Conservation (phyloP, 2,113 vertebrate genomes). For the Xyliphius kryptos region DNA sequence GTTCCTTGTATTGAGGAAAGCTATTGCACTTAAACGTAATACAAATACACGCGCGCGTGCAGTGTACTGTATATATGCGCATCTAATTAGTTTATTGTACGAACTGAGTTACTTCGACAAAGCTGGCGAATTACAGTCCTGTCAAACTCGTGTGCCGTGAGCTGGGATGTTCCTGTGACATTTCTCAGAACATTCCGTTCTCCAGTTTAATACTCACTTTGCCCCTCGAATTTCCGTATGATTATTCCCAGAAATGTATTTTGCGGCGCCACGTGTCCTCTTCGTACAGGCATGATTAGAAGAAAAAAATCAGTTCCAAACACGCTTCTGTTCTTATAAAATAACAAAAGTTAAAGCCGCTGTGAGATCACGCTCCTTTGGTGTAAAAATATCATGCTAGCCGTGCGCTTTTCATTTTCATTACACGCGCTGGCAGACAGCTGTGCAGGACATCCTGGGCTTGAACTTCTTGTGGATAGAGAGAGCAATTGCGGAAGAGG, state of each 20-base stretch:
- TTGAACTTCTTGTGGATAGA: slow-evolving; percentile 54
- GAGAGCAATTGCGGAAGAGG: slow-evolving; percentile 55
- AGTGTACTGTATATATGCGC: too few relatives aligned
- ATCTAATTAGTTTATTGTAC: too few relatives aligned
- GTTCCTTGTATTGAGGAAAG: too few relatives aligned
- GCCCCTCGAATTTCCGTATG: slow-evolving; percentile 98
- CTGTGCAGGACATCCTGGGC: slow-evolving; percentile 45
- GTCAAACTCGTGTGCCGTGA: too few relatives aligned
- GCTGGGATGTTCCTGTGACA: too few relatives aligned
- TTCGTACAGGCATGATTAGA: slow-evolving; percentile 93
- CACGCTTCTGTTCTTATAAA: slow-evolving; percentile 45
- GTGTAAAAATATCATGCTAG: slow-evolving; percentile 62
- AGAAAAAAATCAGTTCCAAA: slow-evolving; percentile 50
- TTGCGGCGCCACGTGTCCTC: slow-evolving; percentile 98
- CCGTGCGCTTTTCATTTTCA: slow-evolving; percentile 54
- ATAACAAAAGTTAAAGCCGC: slow-evolving; percentile 71
- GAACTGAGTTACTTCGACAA: too few relatives aligned
- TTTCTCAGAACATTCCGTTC: too few relatives aligned
- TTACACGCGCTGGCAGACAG: slow-evolving; percentile 47
- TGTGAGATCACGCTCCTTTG: slow-evolving; percentile 59
- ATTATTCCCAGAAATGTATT: slow-evolving; percentile 98
- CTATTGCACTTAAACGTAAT: too few relatives aligned
- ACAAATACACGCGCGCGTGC: too few relatives aligned
- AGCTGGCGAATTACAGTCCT: too few relatives aligned
- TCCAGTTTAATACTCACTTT: slow-evolving; percentile 84